Base-by-base conservation (phyloP, 2,888 invertebrate genomes). In the Exephanes ischioxanthus region DNA sequence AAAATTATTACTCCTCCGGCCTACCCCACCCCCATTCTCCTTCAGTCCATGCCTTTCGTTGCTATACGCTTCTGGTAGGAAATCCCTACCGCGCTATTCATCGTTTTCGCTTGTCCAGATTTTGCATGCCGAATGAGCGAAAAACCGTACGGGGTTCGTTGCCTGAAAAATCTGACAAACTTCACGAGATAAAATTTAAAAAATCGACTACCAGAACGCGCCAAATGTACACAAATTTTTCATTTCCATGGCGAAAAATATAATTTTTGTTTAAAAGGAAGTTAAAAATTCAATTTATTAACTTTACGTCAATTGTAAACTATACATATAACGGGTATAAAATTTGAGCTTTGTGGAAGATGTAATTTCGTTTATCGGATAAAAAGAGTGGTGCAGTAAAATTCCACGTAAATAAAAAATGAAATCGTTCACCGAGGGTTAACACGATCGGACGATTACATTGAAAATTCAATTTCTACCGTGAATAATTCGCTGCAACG, bases 1-100 rank as follows among this genome's bases (percentile, higher is more conserved):
- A 61, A 61, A 61, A 61, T 30, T 61, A 61, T 61, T 61, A 30
- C 61, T 9, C 61, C 61, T 30, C 16, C 61, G 30, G 61, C 61
- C 26, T 26, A 26, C 61, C 61, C 30, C 41, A 41, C 41, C 11
- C 41, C 30, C 5, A 3, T 30, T 11, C 30, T 14, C 61, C 61
- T 6, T 14, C 61, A 5, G 14, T 14, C 61, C 5, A 26, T 14
- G 26, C 61, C 61, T 26, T 30, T 61, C 61, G 61, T 14, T 61
- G 26, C 30, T 61, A 14, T 30, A 61, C 61, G 30, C 26, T 58
- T 58, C 58, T 58, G 22, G 22, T 4, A 58, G 22, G 22, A 58
- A 58, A 58, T 26, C 22, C 22, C 58, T 58, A 58, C 58, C 58
- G 26, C 58, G 22, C 22, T 58, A 58, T 58, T 58, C 26, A 26